Evolutionary conservation across 2,797 vertebrate species (phyloP).

Genomic region (Pangasius krempfi): DNA sequence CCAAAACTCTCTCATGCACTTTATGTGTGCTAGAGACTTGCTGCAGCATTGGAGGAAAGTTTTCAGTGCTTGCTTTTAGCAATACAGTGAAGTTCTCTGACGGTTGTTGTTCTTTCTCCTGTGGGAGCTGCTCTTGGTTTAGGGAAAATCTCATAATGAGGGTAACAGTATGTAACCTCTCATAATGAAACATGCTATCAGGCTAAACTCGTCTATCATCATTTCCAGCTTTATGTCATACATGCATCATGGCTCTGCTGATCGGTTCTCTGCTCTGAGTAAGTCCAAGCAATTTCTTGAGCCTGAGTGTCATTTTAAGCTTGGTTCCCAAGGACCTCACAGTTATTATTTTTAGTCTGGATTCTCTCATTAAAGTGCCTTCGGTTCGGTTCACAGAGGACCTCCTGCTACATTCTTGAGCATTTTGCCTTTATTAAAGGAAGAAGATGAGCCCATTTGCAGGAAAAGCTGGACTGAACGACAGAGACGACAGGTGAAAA

Average conservation of each 20-base stretch:
- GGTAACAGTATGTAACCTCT: not conserved
- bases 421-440: constrained; percentile 14
- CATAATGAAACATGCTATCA: not conserved
- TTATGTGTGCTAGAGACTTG: constrained; percentile 19
- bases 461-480: constrained; percentile 4
- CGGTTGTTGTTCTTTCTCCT: not conserved
- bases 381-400: constrained; percentile 3
- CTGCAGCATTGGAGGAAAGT: constrained; percentile 38
- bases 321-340: constrained; percentile 20
- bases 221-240: not conserved
- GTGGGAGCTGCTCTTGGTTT: not conserved
- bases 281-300: not conserved
- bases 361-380: constrained; percentile 25
- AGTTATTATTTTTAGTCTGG: constrained; percentile 11
- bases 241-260: not conserved
- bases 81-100: not conserved
- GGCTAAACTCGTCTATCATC: not conserved
- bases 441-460: constrained; percentile 36
- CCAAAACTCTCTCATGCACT: constrained; percentile 22
- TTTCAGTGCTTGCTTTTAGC: constrained; percentile 18
- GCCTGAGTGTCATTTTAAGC: constrained; percentile 12
- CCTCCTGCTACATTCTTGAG: not conserved
- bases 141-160: not conserved
- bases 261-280: not conserved
- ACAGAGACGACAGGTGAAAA: constrained; percentile 14